Evolutionary conservation across 2,888 invertebrate species (phyloP).

Genomic region (Lasioglossum pauxillum): DNA sequence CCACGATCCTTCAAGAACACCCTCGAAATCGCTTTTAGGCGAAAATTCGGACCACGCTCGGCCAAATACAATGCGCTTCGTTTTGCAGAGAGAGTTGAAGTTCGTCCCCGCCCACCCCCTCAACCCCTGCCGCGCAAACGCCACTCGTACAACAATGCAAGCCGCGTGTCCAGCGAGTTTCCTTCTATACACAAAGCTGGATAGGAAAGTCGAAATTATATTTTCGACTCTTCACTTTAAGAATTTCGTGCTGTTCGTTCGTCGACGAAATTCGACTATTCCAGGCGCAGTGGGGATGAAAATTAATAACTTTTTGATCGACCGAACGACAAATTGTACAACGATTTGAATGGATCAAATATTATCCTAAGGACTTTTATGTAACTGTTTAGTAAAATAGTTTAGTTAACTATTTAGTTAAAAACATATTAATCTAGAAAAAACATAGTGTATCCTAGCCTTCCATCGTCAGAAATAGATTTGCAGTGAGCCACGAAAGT

Average conservation of each 20-base stretch:
- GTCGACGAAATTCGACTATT: neutral
- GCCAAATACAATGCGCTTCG: conserved; percentile 42
- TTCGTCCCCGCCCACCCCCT: neutral
- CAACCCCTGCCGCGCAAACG: neutral
- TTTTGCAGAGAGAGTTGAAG: conserved; percentile 31
- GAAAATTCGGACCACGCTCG: conserved; percentile 32
- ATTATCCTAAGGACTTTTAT: no score
- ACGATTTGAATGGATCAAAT: no score
- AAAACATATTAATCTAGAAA: no score
- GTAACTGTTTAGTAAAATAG: no score
- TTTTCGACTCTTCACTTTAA: neutral
- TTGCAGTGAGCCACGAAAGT: no score
- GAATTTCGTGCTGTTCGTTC: neutral
- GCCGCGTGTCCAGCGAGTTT: conserved; percentile 4
- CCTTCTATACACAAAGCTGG: neutral
- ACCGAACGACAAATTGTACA: neutral
- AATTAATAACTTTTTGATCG: neutral
- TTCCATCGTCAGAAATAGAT: no score
- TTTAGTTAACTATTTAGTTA: no score
- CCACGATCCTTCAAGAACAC: neutral
- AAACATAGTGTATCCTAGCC: no score
- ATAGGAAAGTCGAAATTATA: neutral
- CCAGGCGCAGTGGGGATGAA: neutral
- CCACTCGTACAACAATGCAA: conserved; percentile 27
- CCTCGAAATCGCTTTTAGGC: conserved; percentile 13